These are phyloP conservation scores for Tachuris rubrigastra DNA, from an alignment of 2,113 vertebrate species.

Conservation along the genomic window DNA sequence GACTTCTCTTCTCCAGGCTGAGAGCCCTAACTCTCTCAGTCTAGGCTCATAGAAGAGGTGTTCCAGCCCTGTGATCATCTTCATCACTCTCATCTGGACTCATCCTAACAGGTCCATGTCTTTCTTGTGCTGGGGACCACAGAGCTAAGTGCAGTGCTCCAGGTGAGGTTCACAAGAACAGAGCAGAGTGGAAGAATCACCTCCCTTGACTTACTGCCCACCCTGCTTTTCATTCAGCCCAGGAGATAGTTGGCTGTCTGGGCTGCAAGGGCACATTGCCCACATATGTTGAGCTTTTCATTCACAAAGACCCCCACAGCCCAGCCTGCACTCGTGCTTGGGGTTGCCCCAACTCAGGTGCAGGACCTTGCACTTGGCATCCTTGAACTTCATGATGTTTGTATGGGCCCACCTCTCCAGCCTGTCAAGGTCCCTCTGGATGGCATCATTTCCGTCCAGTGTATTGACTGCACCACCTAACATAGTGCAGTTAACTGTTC, in stretches of 20 bases:
- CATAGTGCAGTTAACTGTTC: background rate
- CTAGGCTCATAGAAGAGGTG: background rate
- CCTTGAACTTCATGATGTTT: background rate
- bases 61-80: background rate
- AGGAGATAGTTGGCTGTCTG: background rate
- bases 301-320: too few relatives aligned
- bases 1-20: background rate
- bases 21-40: background rate
- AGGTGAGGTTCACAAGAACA: background rate
- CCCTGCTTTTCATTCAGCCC: background rate
- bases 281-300: background rate
- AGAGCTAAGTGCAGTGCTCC: background rate
- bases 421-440: background rate
- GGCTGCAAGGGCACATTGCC: background rate
- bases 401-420: too few relatives aligned
- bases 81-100: background rate
- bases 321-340: background rate
- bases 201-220: background rate
- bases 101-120: accelerated
- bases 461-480: too few relatives aligned
- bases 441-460: background rate
- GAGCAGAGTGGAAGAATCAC: background rate
- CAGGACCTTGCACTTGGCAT: background rate
- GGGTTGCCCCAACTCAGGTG: background rate
- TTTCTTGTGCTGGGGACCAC: background rate